Percentiles rank a stretch among this genome's conserved stretches.
These are phyloP conservation scores for Teleopsis dalmanni DNA, from an alignment of 1,140 invertebrate species.

Conservation along the genomic window DNA sequence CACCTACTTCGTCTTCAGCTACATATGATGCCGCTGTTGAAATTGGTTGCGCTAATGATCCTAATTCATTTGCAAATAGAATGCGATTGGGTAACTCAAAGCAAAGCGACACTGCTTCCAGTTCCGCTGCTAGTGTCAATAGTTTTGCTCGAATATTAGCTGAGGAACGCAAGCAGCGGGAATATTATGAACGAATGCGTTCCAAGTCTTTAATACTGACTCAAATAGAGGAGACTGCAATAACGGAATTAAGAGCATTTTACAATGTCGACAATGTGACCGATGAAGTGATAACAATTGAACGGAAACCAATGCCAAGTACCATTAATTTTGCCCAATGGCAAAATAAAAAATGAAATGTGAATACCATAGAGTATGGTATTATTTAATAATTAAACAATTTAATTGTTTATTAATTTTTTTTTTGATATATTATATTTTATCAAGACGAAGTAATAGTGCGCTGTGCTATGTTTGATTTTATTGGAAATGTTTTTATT, in stretches of 20 bases:
- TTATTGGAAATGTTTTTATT: too few species aligned
- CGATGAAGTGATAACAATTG: slow-evolving; percentile 56
- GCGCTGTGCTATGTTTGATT: too few species aligned
- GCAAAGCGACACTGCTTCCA: background rate
- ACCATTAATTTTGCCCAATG: slow-evolving; percentile 38
- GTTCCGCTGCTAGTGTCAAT: too few species aligned
- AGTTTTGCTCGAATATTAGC: slow-evolving; percentile 49
- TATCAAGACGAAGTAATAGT: too few species aligned
- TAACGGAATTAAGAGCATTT: slow-evolving; percentile 53
- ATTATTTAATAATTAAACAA: too few species aligned
- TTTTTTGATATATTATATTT: too few species aligned
- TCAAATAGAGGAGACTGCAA: slow-evolving; percentile 63
- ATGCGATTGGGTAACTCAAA: slow-evolving; percentile 16
- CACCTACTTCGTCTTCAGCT: slow-evolving; percentile 8
- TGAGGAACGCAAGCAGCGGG: slow-evolving; percentile 48
- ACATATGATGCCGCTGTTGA: slow-evolving; percentile 14
- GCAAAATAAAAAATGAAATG: too few species aligned
- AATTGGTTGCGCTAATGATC: slow-evolving; percentile 27
- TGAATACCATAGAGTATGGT: too few species aligned
- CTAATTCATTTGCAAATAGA: slow-evolving; percentile 38
- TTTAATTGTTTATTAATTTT: too few species aligned
- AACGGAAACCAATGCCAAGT: slow-evolving; percentile 34
- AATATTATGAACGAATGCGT: slow-evolving; percentile 47
- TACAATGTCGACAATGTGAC: slow-evolving; percentile 52
- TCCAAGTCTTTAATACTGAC: slow-evolving; percentile 53